Evolutionary conservation across 2,113 vertebrate genomes (phyloP), one percentile per base, ranked within the genome.

Genomic region (Phyllostomus discolor): DNA sequence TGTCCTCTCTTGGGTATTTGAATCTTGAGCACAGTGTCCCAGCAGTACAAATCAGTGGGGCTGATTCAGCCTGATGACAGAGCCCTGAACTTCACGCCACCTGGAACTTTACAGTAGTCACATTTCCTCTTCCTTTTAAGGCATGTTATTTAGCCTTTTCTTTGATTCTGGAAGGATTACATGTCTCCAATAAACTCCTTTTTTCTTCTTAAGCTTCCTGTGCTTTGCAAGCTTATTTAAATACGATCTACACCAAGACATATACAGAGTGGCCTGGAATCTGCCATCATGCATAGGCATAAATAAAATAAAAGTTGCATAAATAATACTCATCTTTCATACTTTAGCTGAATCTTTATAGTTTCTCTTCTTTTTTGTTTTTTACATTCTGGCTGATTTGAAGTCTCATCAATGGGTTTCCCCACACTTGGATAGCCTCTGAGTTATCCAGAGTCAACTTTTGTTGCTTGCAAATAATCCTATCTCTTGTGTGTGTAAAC

Each of bases 211-310:
- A 62, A 81, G 10, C 38, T 81, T 81, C n/a, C 46, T 64, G 5
- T 75, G n/a, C 52, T 95, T 66, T 89, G 48, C 79, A 95, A 62
- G 62, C 46, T 35, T 88, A 82, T n/a, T 88, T 78, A 73, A 69
- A 64, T 66, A 38, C 43, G 69, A 69, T 14, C 19, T 28, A 87
- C 38, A 43, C 33, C 31, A 70, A 94, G 46, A 57, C 46, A 85
- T 10, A 31, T 20, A 38, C 19, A 81, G 57, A 93, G 10, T 26
- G 28, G 20, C 64, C 24, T 1, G 0, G 67, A 7, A 54, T 64
- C 33, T 54, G 69, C 28, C 76, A 28, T 73, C 17, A 48, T 16
- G 28, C 7, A 43, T 1, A 82, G 33, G 41, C 7, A 7, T 33
- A 91, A 69, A 19, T 5, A 2, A 43, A 67, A 66, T 38, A 50